These are phyloP conservation scores for Microcebus tavaratra DNA, from an alignment of 2,113 vertebrate species.

Conservation along the genomic window DNA sequence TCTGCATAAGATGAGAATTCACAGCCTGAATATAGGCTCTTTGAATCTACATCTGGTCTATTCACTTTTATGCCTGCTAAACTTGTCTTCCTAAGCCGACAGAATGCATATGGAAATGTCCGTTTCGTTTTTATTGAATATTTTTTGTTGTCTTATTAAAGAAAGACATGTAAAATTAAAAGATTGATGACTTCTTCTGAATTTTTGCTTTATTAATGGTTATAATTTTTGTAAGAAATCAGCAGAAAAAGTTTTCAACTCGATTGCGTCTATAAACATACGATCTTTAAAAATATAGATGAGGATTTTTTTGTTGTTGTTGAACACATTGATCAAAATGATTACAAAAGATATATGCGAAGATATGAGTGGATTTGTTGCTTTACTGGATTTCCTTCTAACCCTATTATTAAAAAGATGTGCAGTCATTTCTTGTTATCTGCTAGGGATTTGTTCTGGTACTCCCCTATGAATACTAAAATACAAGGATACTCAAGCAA, in stretches of 20 bases:
- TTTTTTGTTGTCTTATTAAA: neutral
- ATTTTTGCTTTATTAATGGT: neutral
- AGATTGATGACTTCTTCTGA: neutral
- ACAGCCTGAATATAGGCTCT: neutral
- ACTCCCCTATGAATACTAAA: neutral
- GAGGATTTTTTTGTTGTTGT: neutral
- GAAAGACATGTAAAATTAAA: neutral
- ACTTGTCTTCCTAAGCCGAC: neutral
- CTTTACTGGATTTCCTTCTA: neutral
- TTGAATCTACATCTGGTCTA: fast-evolving
- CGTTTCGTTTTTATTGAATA: neutral
- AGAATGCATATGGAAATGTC: neutral
- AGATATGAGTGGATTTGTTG: neutral
- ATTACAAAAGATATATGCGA: neutral
- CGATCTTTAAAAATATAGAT: neutral
- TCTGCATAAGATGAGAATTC: neutral
- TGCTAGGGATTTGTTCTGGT: neutral
- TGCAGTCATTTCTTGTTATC: neutral
- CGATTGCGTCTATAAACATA: neutral
- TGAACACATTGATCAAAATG: neutral
- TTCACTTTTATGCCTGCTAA: neutral
- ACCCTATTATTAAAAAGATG: neutral
- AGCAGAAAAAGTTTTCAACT: neutral
- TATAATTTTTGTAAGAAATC: neutral
- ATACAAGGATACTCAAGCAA: neutral